Conservation (phyloP, 2,797 vertebrate species). For the Amazonetta brasiliensis region DNA sequence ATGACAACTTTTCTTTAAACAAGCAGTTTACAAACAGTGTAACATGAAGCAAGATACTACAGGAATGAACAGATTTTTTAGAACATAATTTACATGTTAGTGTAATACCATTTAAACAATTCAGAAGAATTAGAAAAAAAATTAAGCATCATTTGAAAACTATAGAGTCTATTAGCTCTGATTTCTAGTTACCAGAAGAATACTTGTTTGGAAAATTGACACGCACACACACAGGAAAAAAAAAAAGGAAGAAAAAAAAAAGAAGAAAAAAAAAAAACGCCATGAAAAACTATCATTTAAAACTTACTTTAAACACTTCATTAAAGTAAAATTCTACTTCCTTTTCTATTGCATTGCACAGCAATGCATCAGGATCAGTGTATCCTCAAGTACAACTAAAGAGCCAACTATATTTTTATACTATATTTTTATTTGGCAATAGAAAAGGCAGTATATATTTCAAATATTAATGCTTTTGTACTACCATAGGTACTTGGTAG, state of each 20-base stretch:
- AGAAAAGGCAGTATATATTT: neutral
- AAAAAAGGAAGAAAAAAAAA: too few species aligned
- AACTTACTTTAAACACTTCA: conserved; percentile 2
- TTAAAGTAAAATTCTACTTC: neutral
- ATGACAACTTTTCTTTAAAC: conserved; percentile 44
- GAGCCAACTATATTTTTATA: neutral
- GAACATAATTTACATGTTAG: conserved; percentile 6
- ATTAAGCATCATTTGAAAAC: neutral
- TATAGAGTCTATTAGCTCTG: conserved; percentile 20
- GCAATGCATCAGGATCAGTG: neutral
- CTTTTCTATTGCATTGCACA: neutral
- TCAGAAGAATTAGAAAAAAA: conserved; percentile 5
- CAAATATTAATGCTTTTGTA: conserved; percentile 12
- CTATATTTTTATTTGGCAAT: conserved; percentile 36
- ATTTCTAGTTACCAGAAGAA: neutral
- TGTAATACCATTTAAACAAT: conserved; percentile 22
- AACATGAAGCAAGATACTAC: conserved; percentile 18
- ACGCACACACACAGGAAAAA: too few species aligned
- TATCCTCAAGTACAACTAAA: neutral
- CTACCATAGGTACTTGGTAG: conserved; percentile 12
- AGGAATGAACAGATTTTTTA: conserved; percentile 6
- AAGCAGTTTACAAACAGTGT: conserved; percentile 41
- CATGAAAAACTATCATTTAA: neutral
- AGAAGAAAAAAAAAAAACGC: neutral
- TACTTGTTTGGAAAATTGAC: conserved; percentile 10